Base-by-base conservation (phyloP, 2,797 vertebrate genomes). In the Chaenodraco wilsoni region DNA sequence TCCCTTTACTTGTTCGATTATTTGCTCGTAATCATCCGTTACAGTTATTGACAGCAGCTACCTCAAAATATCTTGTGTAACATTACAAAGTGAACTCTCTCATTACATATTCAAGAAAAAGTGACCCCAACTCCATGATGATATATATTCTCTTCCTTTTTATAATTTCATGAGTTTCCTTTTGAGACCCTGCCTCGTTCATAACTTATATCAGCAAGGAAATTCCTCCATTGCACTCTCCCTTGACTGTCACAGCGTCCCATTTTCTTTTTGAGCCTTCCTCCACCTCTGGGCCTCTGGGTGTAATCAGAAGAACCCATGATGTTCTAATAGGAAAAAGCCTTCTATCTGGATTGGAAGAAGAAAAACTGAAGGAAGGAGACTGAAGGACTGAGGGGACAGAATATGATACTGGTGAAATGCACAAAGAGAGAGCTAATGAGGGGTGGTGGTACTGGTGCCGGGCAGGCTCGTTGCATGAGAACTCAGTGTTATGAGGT, bases 251-350 rank as follows among this genome's bases (percentile, higher is more conserved):
- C 83, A 76, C 78, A 76, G 61, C 69, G 65, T 74, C 33, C 74
- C 48, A 27, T 68, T 78, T 69, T 65, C 50, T 75, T 70, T 73
- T 67, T 76, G 56, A 69, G 52, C 54, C 65, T 60, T 33, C 61
- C 46, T 52, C 68, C 64, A 55, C 37, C 46, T 57, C 67, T 40
- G 49, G 40, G 54, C 59, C 68, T 74, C 77, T 78, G 74, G 60
- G 46, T 74, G 58, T 87, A 92, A 92, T 92, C 88, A 91, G 75
- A 78, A 71, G 52, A 78, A 62, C 56, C 61, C 51, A 60, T 19
- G 60, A 87, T 83, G 73, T 61, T 64, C 65, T 62, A 55, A 61
- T 57, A 71, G 77, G 83, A 75, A 66, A 84, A 82, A 81, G 78
- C 56, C 62, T 77, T 69, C 61, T 61, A 52, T 83, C 62, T 81